Conservation (phyloP, 1,140 invertebrate species). For the Drosophila nigrodunni region DNA sequence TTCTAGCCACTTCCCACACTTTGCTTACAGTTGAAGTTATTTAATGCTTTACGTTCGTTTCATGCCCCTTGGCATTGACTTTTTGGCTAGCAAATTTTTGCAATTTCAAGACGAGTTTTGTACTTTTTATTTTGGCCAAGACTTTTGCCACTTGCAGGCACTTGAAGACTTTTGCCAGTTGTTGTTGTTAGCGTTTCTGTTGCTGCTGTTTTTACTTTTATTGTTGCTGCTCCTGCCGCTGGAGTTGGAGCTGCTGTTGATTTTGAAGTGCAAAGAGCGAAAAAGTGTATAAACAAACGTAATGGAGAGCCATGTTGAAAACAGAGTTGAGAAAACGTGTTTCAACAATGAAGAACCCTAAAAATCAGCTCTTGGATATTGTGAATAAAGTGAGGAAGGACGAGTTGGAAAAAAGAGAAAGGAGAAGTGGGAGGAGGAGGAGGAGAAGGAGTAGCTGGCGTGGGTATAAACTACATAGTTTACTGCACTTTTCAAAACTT, state of each 20-base stretch:
- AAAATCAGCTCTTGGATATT: slow-evolving; percentile 58
- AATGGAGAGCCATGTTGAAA: slow-evolving; percentile 64
- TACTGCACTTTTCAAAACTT: slow-evolving; percentile 80
- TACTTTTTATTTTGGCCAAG: slow-evolving; percentile 16
- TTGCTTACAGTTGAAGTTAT: slow-evolving; percentile 15
- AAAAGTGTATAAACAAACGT: slow-evolving; percentile 79
- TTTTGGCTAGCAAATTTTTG: slow-evolving; percentile 59
- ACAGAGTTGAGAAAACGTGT: slow-evolving; percentile 36
- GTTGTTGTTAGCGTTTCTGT: slow-evolving; percentile 23
- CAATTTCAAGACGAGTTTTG: slow-evolving; percentile 55
- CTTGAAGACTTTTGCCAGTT: slow-evolving; percentile 58
- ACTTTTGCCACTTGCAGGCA: slow-evolving; percentile 65
- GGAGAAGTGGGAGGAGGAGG: neutral
- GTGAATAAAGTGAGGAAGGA: neutral
- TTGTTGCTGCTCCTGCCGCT: slow-evolving; percentile 28
- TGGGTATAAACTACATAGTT: slow-evolving; percentile 73
- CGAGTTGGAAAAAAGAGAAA: neutral
- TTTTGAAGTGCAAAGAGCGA: slow-evolving; percentile 76
- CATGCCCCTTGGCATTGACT: slow-evolving; percentile 47
- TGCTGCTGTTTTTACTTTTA: slow-evolving; percentile 8
- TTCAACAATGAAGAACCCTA: slow-evolving; percentile 50
- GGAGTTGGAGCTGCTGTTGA: slow-evolving; percentile 56
- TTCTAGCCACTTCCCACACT: neutral
- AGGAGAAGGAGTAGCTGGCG: too few relatives aligned
- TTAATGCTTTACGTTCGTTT: slow-evolving; percentile 14